Percentiles rank a stretch among this genome's conserved stretches.
These are phyloP conservation scores for Ceratothoa steindachneri DNA, from an alignment of 2,888 invertebrate species.

Conservation along the genomic window DNA sequence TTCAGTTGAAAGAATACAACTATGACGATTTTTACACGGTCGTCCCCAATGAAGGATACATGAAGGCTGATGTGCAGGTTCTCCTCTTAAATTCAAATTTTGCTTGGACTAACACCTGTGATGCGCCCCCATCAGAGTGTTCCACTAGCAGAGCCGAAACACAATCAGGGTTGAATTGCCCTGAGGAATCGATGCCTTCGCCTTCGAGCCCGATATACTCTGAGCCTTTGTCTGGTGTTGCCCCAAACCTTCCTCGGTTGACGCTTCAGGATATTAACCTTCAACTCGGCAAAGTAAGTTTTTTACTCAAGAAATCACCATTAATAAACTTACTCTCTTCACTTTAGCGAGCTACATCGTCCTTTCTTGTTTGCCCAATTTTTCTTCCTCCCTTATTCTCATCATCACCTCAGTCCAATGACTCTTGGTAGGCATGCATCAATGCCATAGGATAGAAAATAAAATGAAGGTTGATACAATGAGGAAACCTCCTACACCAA, in stretches of 20 bases:
- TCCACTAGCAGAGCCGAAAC: neutral
- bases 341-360: no score
- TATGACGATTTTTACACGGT: conserved; percentile 33
- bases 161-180: neutral
- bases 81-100: conserved; percentile 26
- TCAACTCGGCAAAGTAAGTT: conserved; percentile 3
- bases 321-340: no score
- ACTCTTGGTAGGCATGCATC: no score
- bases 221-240: neutral
- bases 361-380: no score
- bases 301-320: no score
- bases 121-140: neutral
- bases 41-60: conserved; percentile 30
- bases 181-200: neutral
- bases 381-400: no score
- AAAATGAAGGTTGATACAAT: no score
- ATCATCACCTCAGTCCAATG: no score
- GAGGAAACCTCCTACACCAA: no score
- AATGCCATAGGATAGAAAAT: no score
- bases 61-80: conserved; percentile 29
- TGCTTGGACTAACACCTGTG: conserved; percentile 18
- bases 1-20: conserved; percentile 56
- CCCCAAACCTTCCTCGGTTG: neutral
- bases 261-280: conserved; percentile 9
- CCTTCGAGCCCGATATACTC: neutral